Evolutionary conservation across 2,888 invertebrate genomes (phyloP), one percentile per base, ranked within the genome.

Genomic region (Sisyra nigra): DNA sequence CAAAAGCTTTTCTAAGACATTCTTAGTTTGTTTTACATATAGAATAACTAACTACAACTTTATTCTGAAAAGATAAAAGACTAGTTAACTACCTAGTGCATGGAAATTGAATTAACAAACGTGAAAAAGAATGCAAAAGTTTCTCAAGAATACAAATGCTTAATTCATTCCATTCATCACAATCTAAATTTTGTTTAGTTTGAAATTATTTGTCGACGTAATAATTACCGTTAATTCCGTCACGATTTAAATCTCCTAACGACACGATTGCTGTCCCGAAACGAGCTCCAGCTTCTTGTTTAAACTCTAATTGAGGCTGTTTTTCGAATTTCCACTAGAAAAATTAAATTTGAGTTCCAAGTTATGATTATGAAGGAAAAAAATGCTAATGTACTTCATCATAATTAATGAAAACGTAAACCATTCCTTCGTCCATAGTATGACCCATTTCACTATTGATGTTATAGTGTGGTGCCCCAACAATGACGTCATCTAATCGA

Each of bases 401-500:
- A 24, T 55, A 56, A 14, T 65, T 65, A 45, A 68, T 56, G 51
- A 68, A 76, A 30, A 73, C 61, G 50, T 71, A 74, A 1, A 76
- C 72, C 44, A 68, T 68, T 11, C 77, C 78, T 53, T 74, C 72
- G 48, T 78, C 76, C 40, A 60, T 71, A 1, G 49, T 45, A 37
- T 40, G 45, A 1, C 58, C 60, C 8, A 60, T 49, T 44, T 59
- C 56, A 33, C 54, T 60, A 14, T 54, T 57, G 1, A 63, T 63
- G 36, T 46, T 36, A 38, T 58, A 66, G 43, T 62, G 69, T 0
- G 80, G 80, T 2, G 79, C 76, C 1, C 77, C 78, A 1, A 80
- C 72, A 3, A 80, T 51, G 1, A 80, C 56, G 46, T 80, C 80
- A 39, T 69, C 67, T 8, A 67, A 55, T 0, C 68, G 69, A 52